phyloP scores from a whole-genome alignment of 2,113 vertebrate species.

The Oryzias curvinotus region DNA sequence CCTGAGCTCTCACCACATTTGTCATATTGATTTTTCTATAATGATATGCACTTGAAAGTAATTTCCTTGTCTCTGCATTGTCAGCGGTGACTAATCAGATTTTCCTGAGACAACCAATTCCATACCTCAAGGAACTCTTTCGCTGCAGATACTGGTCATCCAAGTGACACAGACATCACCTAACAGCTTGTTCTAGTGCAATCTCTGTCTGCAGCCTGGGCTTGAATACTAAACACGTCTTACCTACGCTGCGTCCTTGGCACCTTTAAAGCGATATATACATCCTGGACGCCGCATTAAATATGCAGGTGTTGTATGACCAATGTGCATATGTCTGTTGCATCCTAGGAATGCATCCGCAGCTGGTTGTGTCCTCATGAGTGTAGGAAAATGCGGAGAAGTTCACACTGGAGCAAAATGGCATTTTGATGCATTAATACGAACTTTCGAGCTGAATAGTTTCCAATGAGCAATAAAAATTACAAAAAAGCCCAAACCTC shows the following conservation, averaged over 20 bases:
- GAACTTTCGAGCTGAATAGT: not conserved
- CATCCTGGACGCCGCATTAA: not conserved
- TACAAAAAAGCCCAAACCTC: constrained; percentile 22
- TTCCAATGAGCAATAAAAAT: constrained; percentile 31
- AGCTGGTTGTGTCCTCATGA: not conserved
- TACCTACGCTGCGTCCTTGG: constrained; percentile 42
- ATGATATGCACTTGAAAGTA: constrained; percentile 88
- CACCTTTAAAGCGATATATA: constrained; percentile 8
- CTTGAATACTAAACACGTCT: constrained; percentile 65
- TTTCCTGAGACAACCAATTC: constrained; percentile 75
- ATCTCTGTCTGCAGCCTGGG: constrained; percentile 49
- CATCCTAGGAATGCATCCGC: not conserved
- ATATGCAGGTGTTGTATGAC: constrained; percentile 3
- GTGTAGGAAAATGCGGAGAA: not conserved
- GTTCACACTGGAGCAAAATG: constrained; percentile 8
- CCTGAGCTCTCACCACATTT: constrained; percentile 74
- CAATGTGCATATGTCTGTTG: not conserved
- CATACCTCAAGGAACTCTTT: constrained; percentile 78
- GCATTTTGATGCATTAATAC: constrained; percentile 7
- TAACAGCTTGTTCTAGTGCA: constrained; percentile 63
- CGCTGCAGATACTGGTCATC: constrained; percentile 77
- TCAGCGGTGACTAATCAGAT: constrained; percentile 85
- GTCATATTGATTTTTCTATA: constrained; percentile 86
- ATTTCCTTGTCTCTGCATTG: constrained; percentile 84
- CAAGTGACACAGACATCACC: constrained; percentile 66